Percentiles rank a stretch among this genome's conserved stretches.
Evolutionary conservation across 2,888 invertebrate species (phyloP).

Genomic region (Andrena bucephala): DNA sequence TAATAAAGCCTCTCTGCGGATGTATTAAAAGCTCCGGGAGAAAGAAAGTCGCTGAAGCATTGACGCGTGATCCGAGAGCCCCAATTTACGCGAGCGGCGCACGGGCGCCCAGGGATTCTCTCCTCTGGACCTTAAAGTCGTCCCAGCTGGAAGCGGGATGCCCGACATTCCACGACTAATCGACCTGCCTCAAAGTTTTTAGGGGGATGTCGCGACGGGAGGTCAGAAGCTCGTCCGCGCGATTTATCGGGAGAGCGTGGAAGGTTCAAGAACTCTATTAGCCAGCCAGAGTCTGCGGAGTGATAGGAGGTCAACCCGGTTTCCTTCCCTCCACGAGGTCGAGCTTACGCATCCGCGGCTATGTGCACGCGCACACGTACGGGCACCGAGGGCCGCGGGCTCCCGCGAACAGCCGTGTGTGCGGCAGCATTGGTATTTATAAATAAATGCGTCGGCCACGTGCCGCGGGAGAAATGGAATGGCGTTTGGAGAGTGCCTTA

Average conservation of each 20-base stretch:
- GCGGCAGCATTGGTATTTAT: slow-evolving; percentile 72
- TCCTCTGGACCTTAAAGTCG: neutral
- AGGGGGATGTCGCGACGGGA: neutral
- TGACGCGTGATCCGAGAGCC: neutral
- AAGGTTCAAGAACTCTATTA: slow-evolving; percentile 62
- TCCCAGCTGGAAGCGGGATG: neutral
- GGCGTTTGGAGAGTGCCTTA: slow-evolving; percentile 69
- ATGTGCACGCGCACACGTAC: slow-evolving; percentile 27
- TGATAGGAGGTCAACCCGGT: slow-evolving; percentile 44
- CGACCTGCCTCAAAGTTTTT: slow-evolving; percentile 39
- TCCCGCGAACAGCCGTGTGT: neutral
- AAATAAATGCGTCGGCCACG: slow-evolving; percentile 77
- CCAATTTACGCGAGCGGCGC: neutral
- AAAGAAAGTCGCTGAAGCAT: neutral
- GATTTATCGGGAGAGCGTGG: slow-evolving; percentile 57
- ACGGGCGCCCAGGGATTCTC: neutral
- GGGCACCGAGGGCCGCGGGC: neutral
- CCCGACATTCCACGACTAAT: slow-evolving; percentile 23
- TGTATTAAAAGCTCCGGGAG: neutral
- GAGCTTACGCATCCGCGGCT: slow-evolving; percentile 11
- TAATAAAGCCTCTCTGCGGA: neutral
- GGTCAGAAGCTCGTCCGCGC: slow-evolving; percentile 14
- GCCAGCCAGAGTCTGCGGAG: slow-evolving; percentile 37
- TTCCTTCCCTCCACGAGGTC: slow-evolving; percentile 7
- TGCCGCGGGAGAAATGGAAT: slow-evolving; percentile 72